Evolutionary conservation across 2,113 vertebrate species (phyloP).

Genomic region (Felis chaus): DNA sequence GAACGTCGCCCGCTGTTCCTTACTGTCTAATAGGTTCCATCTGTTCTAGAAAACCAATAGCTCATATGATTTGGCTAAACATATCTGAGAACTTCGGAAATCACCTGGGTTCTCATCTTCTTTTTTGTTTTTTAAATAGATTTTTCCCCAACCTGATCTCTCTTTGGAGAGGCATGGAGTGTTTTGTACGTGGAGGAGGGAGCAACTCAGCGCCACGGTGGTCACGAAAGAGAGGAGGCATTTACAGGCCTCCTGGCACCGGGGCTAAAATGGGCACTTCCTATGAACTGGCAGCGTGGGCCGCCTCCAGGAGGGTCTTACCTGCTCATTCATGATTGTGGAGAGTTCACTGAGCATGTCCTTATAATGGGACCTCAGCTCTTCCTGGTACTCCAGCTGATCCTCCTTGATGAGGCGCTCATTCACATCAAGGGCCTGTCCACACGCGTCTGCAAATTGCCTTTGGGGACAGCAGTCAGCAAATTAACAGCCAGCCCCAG

Average conservation of each 20-base stretch:
- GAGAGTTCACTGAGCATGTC: constrained; percentile 97
- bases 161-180: neutral
- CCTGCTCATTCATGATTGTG: constrained; percentile 97
- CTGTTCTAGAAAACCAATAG: neutral
- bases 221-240: neutral
- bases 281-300: fast-evolving
- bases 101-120: neutral
- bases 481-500: neutral
- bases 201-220: neutral
- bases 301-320: constrained; percentile 72
- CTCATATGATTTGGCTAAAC: neutral
- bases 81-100: neutral
- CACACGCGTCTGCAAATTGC: constrained; percentile 97
- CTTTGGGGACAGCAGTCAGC: constrained; percentile 77
- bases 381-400: constrained; percentile 98
- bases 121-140: neutral
- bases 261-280: neutral
- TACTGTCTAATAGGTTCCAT: neutral
- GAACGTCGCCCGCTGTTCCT: neutral
- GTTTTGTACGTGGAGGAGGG: fast-evolving
- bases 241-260: neutral
- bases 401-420: constrained; percentile 98
- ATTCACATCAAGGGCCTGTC: constrained; percentile 96
- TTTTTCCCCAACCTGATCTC: neutral
- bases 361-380: constrained; percentile 96